Evolutionary conservation across 2,113 vertebrate genomes (phyloP), one percentile per base, ranked within the genome.

Genomic region (Spizaetus ornatus): DNA sequence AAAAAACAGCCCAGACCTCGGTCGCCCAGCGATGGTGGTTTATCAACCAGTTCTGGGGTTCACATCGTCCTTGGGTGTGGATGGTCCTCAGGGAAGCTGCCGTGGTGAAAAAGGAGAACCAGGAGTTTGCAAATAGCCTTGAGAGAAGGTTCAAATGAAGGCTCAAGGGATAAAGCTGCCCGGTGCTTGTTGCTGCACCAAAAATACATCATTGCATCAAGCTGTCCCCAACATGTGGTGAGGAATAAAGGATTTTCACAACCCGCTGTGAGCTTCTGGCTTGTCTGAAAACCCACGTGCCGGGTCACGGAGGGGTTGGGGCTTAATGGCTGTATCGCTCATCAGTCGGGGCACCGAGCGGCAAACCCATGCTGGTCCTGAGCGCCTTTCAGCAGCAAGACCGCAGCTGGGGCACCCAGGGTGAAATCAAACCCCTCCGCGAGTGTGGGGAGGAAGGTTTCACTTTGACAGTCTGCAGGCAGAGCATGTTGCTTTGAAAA

Each of bases 241-340:
- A 94, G 92, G 93, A 93, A 91, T 63, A 94, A 93, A 88, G 50
- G 92, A 77, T 92, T 93, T 80, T 50, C 74, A 76, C 90, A 93
- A 32, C 82, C 92, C 7, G 74, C 90, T 96, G 82, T 65, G 90
- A 93, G 93, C 88, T 92, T 90, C 94, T 95, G 95, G 59, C 82
- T 31, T 26, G 66, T 86, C 95, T 95, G 82, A 86, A 92, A 71
- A 65, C 69, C 92, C 95, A 88, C 29, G 29, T 53, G 72, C 80
- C 17, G 7, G 95, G 94, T 95, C 93, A 93, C 4, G 1, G 45
- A 66, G 50, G 55, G 95, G 76, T 16, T 96, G 86, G 76, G 67
- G 80, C 34, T 90, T 91, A 56, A 73, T 47, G 62, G 29, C 56
- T 17, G 6, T 9, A 14, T 45, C 5, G 2, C 74, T 67, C 21